Evolutionary conservation across 2,797 vertebrate species (phyloP), one percentile per base, ranked within the genome.

Genomic region (Mus spretus): DNA sequence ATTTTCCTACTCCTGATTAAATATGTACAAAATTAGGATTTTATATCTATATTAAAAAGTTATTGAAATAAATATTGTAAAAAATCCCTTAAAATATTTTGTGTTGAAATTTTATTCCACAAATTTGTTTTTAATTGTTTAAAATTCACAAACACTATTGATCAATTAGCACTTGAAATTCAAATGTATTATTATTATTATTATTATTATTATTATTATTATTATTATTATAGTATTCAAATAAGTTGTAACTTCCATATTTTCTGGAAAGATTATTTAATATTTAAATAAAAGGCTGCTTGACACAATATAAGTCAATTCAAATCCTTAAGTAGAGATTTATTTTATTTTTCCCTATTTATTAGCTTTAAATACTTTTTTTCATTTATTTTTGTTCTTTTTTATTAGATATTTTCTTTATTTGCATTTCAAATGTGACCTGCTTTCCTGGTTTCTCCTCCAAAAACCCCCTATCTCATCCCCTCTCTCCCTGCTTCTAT

Each of bases 91-190:
- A 1, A 96, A 96, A 88, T 50, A 82, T n/a, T 97, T 95, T 95
- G 65, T 65, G 28, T 82, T 97, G 37, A 96, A 93, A 90, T 97
- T 97, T 97, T 97, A 92, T 89, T 3, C 63, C 12, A 93, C 90
- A 55, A 84, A 89, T 96, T 96, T 97, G 95, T 90, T 93, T 57
- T 87, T 75, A 91, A 70, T 53, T 78, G 96, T 85, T 85, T 72
- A 89, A 77, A 97, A 93, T n/a, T 94, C 81, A 95, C 78, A 75
- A 70, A 94, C n/a, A 44, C 84, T 83, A 67, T 28, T 98, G 57
- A 57, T 72, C 96, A 97, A 95, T 97, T 96, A 96, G 24, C 10
- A 28, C 31, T 91, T 93, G 37, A 85, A 20, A 97, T 11, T 19
- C 93, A 95, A 97, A 97, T 72, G 57, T 80, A 13, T n/a, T n/a